Base-by-base conservation (phyloP, 2,888 invertebrate genomes). In the Lasioglossum villosulum region DNA sequence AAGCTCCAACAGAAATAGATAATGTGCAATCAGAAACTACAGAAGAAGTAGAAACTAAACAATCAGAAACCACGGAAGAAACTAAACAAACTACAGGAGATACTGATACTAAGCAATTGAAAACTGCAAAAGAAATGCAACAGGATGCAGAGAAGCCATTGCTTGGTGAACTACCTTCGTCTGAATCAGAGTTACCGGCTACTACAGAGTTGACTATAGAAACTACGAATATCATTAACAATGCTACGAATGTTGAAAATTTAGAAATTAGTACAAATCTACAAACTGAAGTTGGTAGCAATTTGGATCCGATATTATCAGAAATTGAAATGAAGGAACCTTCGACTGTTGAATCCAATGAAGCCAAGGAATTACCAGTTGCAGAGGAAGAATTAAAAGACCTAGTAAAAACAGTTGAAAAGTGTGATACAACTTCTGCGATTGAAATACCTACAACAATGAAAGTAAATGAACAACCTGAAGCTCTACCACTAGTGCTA, bases 361-460 rank as follows among this genome's bases (percentile, higher is more conserved):
- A 70, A 56, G 39, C 39, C 42, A 19, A 8, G 34, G 71, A 79
- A 75, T 37, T 56, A 16, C 23, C n/a, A 56, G 56, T 30, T 27
- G n/a, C 1, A 19, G 59, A 75, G 71, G 39, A 56, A 27, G 30
- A 19, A 48, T 23, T 39, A 30, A n/a, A 75, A 23, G 52, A 66
- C 16, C 70, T 59, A 30, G 10, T 74, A 16, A 23, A 74, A 27
- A 45, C 23, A 45, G n/a, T 27, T 30, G 14, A 14, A 74, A 45
- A 52, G 19, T 59, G 34, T 68, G 59, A 70, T 27, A 45, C 59
- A 42, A 27, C 14, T 66, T 42, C 27, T 3, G 70, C 59, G 37
- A n/a, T 12, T 71, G 75, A 75, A 34, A 19, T 14, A 48, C 39
- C 48, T 79, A 74, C 74, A 56, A 59, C 45, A 34, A 52, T 82